These are phyloP conservation scores for Drosophila merina DNA, from an alignment of 2,888 invertebrate species.

Conservation along the genomic window DNA sequence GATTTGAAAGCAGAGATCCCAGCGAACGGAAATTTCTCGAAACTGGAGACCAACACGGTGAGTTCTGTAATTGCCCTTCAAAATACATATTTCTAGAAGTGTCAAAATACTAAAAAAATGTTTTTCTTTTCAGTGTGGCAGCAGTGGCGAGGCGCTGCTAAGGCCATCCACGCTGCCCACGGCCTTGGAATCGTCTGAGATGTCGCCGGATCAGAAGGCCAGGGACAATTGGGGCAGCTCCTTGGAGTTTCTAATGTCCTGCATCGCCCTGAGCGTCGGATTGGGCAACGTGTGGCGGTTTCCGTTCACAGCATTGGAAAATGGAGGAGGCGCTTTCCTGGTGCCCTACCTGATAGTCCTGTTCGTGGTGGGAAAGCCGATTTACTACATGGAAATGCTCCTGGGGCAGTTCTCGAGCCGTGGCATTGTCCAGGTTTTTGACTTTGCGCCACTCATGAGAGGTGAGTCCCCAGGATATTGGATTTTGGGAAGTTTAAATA, in stretches of 20 bases:
- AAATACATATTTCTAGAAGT: not conserved
- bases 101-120: not conserved
- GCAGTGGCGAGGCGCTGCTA: conserved; percentile 27
- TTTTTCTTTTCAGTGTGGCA: conserved; percentile 2
- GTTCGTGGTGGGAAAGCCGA: conserved; percentile 87
- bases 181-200: conserved; percentile 88
- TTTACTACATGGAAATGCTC: conserved; percentile 90
- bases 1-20: conserved; percentile 41
- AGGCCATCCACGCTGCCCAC: conserved; percentile 85
- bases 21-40: conserved; percentile 3
- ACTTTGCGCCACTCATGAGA: conserved; percentile 88
- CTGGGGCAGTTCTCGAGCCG: conserved; percentile 90
- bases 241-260: conserved; percentile 87
- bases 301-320: conserved; percentile 87
- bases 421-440: conserved; percentile 88
- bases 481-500: not conserved
- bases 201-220: conserved; percentile 86
- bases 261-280: conserved; percentile 86
- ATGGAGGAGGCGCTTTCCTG: conserved; percentile 88
- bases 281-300: conserved; percentile 86
- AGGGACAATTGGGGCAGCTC: conserved; percentile 86
- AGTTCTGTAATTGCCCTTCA: conserved; percentile 1
- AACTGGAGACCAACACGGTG: conserved; percentile 28
- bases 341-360: conserved; percentile 88
- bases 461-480: conserved; percentile 83